A percentile compares a stretch with the other conserved stretches of the same genome.
These are phyloP conservation scores for Plebejus anna DNA, from an alignment of 2,888 invertebrate species.

Conservation along the genomic window DNA sequence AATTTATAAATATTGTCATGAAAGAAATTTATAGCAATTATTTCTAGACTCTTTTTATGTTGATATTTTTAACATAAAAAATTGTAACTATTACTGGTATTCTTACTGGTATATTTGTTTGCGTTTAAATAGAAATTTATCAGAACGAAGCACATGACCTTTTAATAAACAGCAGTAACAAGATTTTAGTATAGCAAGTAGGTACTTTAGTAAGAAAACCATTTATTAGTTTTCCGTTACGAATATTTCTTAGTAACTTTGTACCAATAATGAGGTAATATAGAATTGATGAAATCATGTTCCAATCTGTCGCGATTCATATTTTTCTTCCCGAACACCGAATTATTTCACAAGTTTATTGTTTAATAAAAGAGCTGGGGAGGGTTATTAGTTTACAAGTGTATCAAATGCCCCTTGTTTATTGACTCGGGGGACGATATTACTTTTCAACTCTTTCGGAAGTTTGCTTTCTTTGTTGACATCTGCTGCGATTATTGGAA, in stretches of 20 bases:
- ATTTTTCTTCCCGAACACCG: slow-evolving; percentile 11
- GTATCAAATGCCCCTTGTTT: slow-evolving; percentile 75
- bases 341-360: slow-evolving; percentile 55
- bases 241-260: background rate
- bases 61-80: background rate
- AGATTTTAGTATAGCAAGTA: background rate
- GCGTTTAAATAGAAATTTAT: too few species aligned
- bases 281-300: slow-evolving; percentile 26
- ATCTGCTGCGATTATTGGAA: slow-evolving; percentile 74
- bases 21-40: background rate
- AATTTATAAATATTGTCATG: background rate
- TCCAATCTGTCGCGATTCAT: slow-evolving; percentile 26
- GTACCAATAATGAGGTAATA: slow-evolving; percentile 10
- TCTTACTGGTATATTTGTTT: too few species aligned
- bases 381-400: slow-evolving; percentile 78
- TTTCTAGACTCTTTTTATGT: background rate
- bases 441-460: slow-evolving; percentile 78
- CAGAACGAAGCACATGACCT: too few species aligned
- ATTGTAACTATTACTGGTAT: too few species aligned
- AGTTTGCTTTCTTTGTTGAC: slow-evolving; percentile 76
- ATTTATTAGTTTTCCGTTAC: background rate
- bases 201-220: background rate
- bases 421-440: slow-evolving; percentile 59
- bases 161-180: background rate
- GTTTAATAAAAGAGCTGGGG: slow-evolving; percentile 66